Evolutionary conservation across 2,113 vertebrate genomes (phyloP).

Genomic region (Dicerorhinus sumatrensis): DNA sequence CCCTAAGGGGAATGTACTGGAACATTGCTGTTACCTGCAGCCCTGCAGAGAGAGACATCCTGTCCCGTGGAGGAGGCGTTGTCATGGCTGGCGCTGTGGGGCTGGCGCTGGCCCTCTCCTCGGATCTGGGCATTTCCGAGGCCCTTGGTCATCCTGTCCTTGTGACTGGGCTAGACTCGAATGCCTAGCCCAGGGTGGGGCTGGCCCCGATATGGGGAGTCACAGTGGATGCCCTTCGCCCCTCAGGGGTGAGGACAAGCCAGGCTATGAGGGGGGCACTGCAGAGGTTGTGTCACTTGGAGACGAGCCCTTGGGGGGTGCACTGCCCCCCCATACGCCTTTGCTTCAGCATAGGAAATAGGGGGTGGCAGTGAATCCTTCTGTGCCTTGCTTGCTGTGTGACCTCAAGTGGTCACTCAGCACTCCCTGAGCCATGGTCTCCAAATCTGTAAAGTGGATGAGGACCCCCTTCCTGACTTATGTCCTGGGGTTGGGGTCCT

Average conservation of each 20-base stretch:
- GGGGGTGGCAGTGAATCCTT: too few relatives aligned
- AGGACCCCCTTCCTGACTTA: neutral
- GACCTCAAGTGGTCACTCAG: neutral
- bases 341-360: neutral
- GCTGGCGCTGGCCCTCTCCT: too few relatives aligned
- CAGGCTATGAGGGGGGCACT: neutral
- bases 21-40: too few relatives aligned
- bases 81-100: too few relatives aligned
- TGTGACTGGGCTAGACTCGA: neutral
- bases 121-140: too few relatives aligned
- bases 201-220: neutral
- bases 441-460: neutral
- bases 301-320: too few relatives aligned
- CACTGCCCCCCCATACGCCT: neutral
- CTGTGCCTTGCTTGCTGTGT: neutral
- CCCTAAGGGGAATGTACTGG: too few relatives aligned
- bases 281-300: neutral
- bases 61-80: neutral
- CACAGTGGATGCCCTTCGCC: neutral
- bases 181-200: neutral
- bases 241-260: neutral
- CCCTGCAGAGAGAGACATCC: neutral
- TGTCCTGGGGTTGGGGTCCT: neutral
- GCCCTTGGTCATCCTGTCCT: neutral
- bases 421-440: neutral